Conservation (phyloP, 2,797 vertebrate genomes). For the Vipera ursinii region DNA sequence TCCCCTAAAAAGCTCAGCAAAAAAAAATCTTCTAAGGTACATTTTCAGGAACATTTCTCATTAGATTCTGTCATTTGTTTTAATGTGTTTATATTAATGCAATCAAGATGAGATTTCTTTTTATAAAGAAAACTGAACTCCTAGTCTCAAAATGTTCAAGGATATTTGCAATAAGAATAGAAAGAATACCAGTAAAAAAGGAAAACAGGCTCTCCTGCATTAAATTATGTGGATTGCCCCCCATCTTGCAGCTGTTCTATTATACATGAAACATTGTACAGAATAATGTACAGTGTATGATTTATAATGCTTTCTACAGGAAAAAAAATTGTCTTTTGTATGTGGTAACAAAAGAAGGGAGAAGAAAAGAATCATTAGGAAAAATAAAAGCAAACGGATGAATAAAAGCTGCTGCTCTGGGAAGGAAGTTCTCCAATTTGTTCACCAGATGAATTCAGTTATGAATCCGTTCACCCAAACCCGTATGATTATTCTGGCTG, state of each 20-base stretch:
- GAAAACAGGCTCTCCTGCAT: neutral
- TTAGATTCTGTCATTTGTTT: neutral
- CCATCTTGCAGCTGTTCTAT: neutral
- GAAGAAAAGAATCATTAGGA: neutral
- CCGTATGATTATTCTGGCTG: neutral
- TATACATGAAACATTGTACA: neutral
- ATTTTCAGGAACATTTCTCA: neutral
- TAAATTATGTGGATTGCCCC: neutral
- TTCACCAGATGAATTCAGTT: neutral
- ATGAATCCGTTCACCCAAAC: neutral
- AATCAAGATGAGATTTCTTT: neutral
- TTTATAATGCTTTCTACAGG: neutral
- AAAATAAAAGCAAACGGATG: neutral
- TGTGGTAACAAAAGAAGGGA: neutral
- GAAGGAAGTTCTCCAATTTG: neutral
- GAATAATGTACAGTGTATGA: neutral
- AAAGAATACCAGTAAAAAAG: neutral
- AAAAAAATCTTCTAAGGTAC: neutral
- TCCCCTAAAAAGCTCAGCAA: neutral
- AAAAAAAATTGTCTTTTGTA: neutral
- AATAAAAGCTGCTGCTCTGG: neutral
- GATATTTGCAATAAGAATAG: neutral
- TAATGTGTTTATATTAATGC: neutral
- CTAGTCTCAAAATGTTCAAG: neutral
- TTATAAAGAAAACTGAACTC: neutral